Evolutionary conservation across 2,888 invertebrate genomes (phyloP), one percentile per base, ranked within the genome.

Genomic region (Pachycephus smyrnensis): DNA sequence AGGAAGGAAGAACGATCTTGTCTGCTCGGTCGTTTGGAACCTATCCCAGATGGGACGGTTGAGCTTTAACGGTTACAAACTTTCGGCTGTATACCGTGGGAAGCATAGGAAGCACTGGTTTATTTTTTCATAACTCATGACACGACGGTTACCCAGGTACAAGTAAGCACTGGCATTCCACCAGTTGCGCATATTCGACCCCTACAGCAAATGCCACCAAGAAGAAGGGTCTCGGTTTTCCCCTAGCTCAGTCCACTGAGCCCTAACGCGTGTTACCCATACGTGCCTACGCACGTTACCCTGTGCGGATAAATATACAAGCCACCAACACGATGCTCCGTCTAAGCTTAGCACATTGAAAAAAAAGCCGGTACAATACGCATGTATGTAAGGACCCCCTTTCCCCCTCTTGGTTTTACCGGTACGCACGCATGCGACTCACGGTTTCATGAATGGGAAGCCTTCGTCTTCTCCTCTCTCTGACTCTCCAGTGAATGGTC

Each of bases 401-500:
- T 32, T 12, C 33, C 37, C 68, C 40, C 69, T 31, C 75, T 36
- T 2, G 23, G 15, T 23, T 55, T 35, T 80, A 84, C 81, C 79
- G 76, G 79, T 80, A 82, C 79, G 80, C 81, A 80, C 75, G 74
- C 80, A 79, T 75, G 85, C 89, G 89, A 89, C 85, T 89, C 89
- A 89, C 87, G 85, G 84, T 85, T 88, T 89, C 88, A 89, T 89
- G 89, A 89, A 89, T 89, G 89, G 88, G 88, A 86, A 86, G 86
- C 88, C 88, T 84, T 87, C 86, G 87, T 87, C 86, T 86, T 86
- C 85, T 84, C 84, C 80, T 71, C 75, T 69, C 37, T 69, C 37
- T 76, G 71, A 9, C 69, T 75, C 69, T 73, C 69, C 81, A 85
- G 86, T 88, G 89, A 89, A 89, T 89, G 89, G 89, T 89, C 88